phyloP scores from a whole-genome alignment of 2,113 vertebrate species.

The Bujurquina vittata region DNA sequence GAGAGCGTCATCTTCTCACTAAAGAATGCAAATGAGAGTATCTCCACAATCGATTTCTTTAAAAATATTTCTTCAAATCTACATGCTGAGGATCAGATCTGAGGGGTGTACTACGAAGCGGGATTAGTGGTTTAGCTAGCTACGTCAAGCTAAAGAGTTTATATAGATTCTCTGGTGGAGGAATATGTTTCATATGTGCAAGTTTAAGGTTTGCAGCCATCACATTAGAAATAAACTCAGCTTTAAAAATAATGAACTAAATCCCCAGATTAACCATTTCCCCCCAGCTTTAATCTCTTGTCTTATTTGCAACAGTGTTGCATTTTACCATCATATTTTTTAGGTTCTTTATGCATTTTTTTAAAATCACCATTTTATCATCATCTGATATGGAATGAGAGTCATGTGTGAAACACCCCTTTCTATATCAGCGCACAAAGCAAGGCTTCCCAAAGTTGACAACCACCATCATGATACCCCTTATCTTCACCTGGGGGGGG shows the following conservation, averaged over 20 bases:
- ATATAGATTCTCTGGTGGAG: no score
- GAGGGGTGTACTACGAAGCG: neutral
- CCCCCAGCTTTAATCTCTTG: no score
- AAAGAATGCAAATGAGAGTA: neutral
- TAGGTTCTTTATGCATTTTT: no score
- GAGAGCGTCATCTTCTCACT: neutral
- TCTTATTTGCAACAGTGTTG: no score
- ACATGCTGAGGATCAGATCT: conserved; percentile 8
- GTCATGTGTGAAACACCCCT: neutral
- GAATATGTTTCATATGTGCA: no score
- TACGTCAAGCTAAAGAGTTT: neutral
- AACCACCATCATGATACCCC: neutral
- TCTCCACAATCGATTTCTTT: neutral
- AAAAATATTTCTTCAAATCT: conserved; percentile 4
- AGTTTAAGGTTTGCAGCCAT: no score
- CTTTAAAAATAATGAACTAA: no score
- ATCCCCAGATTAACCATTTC: no score
- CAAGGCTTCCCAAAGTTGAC: neutral
- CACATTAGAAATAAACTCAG: no score
- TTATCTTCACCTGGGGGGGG: neutral
- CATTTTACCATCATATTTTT: no score
- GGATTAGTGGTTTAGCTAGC: neutral
- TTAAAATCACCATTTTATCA: neutral
- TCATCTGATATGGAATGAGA: neutral
- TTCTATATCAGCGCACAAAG: neutral